Base-by-base conservation (phyloP, 2,113 vertebrate species). In the Burhinus bistriatus region DNA sequence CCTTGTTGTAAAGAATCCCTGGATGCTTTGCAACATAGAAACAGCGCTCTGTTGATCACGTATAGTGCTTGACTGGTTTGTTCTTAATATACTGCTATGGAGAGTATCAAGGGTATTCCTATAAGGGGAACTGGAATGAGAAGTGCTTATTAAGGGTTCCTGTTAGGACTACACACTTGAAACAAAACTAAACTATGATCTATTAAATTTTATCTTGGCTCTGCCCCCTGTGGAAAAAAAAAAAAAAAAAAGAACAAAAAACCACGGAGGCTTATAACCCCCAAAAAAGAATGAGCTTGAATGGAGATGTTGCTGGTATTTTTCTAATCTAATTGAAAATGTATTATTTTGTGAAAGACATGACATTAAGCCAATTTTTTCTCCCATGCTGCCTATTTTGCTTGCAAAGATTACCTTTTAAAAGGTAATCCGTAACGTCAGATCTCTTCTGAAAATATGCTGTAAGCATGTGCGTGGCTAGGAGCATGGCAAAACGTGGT, bases 401-500 rank as follows among this genome's bases (percentile, higher is more conserved):
- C 20, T 52, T 80, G 26, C 2, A 32, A 73, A 89, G 3, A 9
- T 14, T 92, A 66, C 12, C 15, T 96, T 92, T 91, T 42, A 51
- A 82, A 61, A 83, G 18, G 47, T 64, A 49, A 54, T 38, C 25
- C 25, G 40, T 76, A 57, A 65, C 11, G 16, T 6, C 34, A 69
- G 40, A 32, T 86, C 14, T 61, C 34, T 72, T 88, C 34, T 57
- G 44, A 71, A 91, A 93, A 85, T 20, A 29, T 0, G 0, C 17
- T 72, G 34, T 34, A 68, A 90, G n/a, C 9, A 6, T 14, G 10
- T 55, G 26, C 9, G 3, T 0, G 1, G 16, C 26, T 70, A 29
- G 13, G 4, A 57, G 7, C 0, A 0, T 36, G 52, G 20, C 23
- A 83, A 85, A 87, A 45, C 1, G 0, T 27, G 25, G 38, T 42